These are phyloP conservation scores for Siniperca knerii DNA, from an alignment of 2,113 vertebrate genomes.

Conservation along the genomic window DNA sequence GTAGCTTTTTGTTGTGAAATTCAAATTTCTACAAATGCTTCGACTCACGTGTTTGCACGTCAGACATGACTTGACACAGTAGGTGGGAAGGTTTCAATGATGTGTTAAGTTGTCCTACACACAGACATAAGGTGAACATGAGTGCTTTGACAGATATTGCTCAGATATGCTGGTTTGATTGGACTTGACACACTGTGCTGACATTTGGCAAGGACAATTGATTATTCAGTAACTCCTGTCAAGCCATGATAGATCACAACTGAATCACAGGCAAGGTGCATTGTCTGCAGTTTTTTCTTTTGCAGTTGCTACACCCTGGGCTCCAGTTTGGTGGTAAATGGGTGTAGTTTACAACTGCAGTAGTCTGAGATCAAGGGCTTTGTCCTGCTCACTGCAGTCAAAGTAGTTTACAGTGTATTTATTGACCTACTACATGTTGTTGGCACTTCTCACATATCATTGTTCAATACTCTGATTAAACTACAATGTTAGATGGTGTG, in stretches of 20 bases:
- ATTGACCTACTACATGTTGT: neutral
- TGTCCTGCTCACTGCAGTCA: neutral
- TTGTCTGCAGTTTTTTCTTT: constrained; percentile 31
- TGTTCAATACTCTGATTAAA: constrained; percentile 12
- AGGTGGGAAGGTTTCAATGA: neutral
- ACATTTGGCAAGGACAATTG: constrained; percentile 72
- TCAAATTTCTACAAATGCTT: neutral
- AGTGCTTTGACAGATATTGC: constrained; percentile 42
- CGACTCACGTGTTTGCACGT: neutral
- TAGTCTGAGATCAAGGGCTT: neutral
- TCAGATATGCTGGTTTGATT: constrained; percentile 59
- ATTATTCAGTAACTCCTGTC: constrained; percentile 69
- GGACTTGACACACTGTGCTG: constrained; percentile 54
- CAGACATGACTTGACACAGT: neutral
- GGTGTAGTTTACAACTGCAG: constrained; percentile 2
- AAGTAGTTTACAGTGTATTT: neutral
- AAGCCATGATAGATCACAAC: constrained; percentile 46
- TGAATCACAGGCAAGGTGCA: constrained; percentile 40
- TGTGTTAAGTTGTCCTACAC: neutral
- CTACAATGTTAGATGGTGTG: neutral
- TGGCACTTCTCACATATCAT: neutral
- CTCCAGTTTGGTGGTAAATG: neutral
- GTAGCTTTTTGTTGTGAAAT: neutral
- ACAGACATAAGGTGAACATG: constrained; percentile 17
- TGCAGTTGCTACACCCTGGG: neutral